These are phyloP conservation scores for Folsomia candida DNA, from an alignment of 2,888 invertebrate genomes.

Conservation along the genomic window DNA sequence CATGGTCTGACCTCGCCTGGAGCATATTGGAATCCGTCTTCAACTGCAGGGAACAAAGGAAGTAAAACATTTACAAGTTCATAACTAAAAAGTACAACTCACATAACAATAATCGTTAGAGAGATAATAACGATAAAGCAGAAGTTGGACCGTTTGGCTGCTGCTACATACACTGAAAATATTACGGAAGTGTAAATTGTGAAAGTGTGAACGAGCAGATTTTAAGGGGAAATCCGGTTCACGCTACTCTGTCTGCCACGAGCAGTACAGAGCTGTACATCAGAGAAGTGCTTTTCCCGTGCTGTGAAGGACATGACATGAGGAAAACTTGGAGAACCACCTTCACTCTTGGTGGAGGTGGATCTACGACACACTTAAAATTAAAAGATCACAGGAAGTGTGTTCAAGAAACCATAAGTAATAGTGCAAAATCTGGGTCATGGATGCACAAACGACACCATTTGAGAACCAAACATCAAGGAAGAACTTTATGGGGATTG, in stretches of 20 bases:
- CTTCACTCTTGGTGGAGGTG: not conserved
- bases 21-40: not conserved
- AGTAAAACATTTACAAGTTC: not conserved
- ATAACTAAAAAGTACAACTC: not conserved
- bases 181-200: not conserved
- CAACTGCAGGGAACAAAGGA: not conserved
- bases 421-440: not conserved
- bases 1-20: too few relatives aligned
- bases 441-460: not conserved
- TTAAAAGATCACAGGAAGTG: not conserved
- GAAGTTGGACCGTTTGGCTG: not conserved
- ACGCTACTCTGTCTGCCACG: too few relatives aligned
- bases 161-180: not conserved
- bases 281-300: not conserved
- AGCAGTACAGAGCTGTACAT: too few relatives aligned
- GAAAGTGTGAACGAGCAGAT: not conserved
- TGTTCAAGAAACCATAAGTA: not conserved
- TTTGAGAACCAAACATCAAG: too few relatives aligned
- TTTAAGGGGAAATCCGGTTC: not conserved
- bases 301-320: not conserved
- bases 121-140: not conserved
- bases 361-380: not conserved
- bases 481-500: not conserved
- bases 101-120: conserved; percentile 1
- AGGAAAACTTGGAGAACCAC: not conserved